phyloP scores from a whole-genome alignment of 2,888 invertebrate species.

The Psococerastis gibbosa region DNA sequence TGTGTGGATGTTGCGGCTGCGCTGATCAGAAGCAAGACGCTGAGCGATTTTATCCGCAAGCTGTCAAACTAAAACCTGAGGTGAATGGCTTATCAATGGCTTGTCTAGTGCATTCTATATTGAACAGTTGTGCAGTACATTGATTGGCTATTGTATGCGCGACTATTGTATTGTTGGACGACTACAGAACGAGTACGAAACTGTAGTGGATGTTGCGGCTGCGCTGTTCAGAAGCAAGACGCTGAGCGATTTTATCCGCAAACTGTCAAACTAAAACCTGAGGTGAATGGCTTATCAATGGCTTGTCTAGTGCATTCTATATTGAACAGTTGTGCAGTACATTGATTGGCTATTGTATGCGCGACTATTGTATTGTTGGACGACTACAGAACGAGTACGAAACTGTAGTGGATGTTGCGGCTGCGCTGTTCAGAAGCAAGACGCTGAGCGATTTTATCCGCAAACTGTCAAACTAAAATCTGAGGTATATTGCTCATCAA shows the following conservation, averaged over 20 bases:
- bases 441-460: slow-evolving; percentile 77
- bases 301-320: too few species aligned
- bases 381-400: slow-evolving; percentile 69
- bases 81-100: too few species aligned
- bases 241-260: slow-evolving; percentile 77
- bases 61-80: slow-evolving; percentile 35
- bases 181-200: slow-evolving; percentile 62
- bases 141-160: too few species aligned
- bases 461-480: slow-evolving; percentile 44
- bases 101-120: too few species aligned
- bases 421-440: slow-evolving; percentile 55
- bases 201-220: slow-evolving; percentile 75
- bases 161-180: too few species aligned
- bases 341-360: too few species aligned
- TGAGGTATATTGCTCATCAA: slow-evolving; percentile 27
- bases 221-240: slow-evolving; percentile 55
- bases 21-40: slow-evolving; percentile 57
- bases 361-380: too few species aligned
- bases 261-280: slow-evolving; percentile 40
- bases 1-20: slow-evolving; percentile 77
- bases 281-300: too few species aligned
- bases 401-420: slow-evolving; percentile 71
- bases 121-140: too few species aligned
- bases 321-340: too few species aligned
- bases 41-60: slow-evolving; percentile 72